phyloP scores from a whole-genome alignment of 2,888 invertebrate genomes.

The Hoplodrina ambigua region DNA sequence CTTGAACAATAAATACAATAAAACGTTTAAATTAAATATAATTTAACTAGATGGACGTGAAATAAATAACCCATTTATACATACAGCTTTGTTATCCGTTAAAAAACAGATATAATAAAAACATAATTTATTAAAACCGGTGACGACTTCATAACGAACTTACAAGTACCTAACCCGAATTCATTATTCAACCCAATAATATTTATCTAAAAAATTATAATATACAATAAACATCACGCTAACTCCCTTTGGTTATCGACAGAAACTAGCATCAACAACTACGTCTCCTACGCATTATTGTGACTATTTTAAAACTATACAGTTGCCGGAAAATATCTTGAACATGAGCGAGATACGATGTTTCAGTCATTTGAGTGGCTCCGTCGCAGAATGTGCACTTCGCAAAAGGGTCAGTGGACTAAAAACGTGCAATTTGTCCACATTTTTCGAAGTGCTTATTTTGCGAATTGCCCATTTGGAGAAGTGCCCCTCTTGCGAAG shows the following conservation, averaged over 20 bases:
- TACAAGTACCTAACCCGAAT: background rate
- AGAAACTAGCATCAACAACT: slow-evolving; percentile 41
- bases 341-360: background rate
- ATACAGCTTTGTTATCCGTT: slow-evolving; percentile 25
- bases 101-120: slow-evolving; percentile 25
- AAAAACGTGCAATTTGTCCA: no score
- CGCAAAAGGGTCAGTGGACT: no score
- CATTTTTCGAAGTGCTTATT: no score
- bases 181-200: slow-evolving; percentile 15
- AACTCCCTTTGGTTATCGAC: slow-evolving; percentile 9
- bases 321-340: background rate
- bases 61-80: slow-evolving; percentile 48
- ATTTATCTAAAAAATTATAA: slow-evolving; percentile 4
- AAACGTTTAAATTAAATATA: slow-evolving; percentile 21
- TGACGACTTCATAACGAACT: slow-evolving; percentile 8
- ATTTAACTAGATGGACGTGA: slow-evolving; percentile 19
- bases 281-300: slow-evolving; percentile 16
- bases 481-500: no score
- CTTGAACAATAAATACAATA: slow-evolving; percentile 37
- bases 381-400: no score
- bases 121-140: slow-evolving; percentile 15
- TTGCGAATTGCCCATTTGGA: no score
- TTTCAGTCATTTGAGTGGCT: background rate
- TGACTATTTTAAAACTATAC: slow-evolving; percentile 1
- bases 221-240: slow-evolving; percentile 13